A percentile compares a stretch with the other conserved stretches of the same genome.
These are phyloP conservation scores for Drosophila pallidifrons DNA, from an alignment of 1,140 invertebrate species.

Conservation along the genomic window DNA sequence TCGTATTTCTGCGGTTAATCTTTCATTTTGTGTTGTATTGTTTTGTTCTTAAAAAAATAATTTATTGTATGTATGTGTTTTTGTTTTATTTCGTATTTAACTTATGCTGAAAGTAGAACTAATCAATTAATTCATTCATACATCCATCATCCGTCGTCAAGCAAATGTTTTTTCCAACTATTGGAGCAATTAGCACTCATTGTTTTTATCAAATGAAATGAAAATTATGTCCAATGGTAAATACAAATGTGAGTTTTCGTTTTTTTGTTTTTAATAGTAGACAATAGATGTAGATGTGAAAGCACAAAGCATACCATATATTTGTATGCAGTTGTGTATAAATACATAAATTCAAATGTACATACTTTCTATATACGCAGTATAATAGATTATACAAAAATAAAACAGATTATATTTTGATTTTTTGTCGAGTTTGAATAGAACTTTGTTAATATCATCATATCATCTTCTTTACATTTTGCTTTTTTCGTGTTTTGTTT, in stretches of 20 bases:
- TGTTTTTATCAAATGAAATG: conserved; percentile 37
- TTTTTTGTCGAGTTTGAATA: conserved; percentile 80
- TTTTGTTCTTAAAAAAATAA: conserved; percentile 56
- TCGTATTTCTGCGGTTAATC: conserved; percentile 73
- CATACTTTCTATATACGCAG: conserved; percentile 34
- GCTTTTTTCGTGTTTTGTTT: background rate
- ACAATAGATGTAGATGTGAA: conserved; percentile 26
- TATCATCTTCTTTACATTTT: background rate
- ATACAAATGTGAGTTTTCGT: conserved; percentile 13
- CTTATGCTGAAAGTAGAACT: conserved; percentile 34
- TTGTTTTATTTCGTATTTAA: conserved; percentile 32
- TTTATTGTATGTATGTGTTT: conserved; percentile 54
- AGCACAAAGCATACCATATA: conserved; percentile 23
- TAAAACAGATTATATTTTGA: conserved; percentile 84
- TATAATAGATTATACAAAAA: conserved; percentile 79
- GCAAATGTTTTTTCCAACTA: conserved; percentile 38
- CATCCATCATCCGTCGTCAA: conserved; percentile 25
- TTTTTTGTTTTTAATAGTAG: conserved; percentile 2
- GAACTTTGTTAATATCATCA: conserved; percentile 82
- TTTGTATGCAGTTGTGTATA: conserved; percentile 43
- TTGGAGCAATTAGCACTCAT: conserved; percentile 54
- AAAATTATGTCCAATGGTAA: conserved; percentile 42
- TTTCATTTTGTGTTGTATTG: conserved; percentile 49
- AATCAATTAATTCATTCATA: conserved; percentile 44
- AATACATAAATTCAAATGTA: conserved; percentile 65